These are phyloP conservation scores for Pediacus dermestoides DNA, from an alignment of 2,888 invertebrate species.

Conservation along the genomic window DNA sequence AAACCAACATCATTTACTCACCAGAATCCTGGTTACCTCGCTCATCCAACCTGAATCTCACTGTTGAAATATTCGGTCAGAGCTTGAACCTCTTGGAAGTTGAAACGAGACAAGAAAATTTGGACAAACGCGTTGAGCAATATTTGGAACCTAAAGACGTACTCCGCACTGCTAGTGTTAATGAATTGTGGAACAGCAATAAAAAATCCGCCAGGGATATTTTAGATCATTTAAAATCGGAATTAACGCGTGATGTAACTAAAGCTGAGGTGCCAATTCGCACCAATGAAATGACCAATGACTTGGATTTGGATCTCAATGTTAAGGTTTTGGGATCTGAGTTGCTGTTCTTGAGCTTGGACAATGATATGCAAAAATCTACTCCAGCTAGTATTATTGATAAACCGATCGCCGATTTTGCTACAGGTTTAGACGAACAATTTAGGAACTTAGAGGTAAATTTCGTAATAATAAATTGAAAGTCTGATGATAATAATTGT, in stretches of 20 bases:
- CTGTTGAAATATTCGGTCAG: constrained; percentile 74
- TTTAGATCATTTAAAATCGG: constrained; percentile 51
- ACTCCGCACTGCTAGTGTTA: constrained; percentile 52
- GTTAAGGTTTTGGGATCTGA: constrained; percentile 85
- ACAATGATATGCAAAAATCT: constrained; percentile 57
- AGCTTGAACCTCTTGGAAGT: constrained; percentile 74
- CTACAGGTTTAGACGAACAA: constrained; percentile 61
- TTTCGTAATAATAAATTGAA: no score
- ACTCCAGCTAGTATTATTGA: constrained; percentile 61
- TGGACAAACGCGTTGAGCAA: constrained; percentile 71
- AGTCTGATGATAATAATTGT: no score
- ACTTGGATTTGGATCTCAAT: constrained; percentile 72
- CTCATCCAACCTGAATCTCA: constrained; percentile 67
- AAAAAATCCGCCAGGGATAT: constrained; percentile 42
- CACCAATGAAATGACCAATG: constrained; percentile 56
- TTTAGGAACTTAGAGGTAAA: constrained; percentile 68
- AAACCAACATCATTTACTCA: constrained; percentile 75
- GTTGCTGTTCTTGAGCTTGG: constrained; percentile 68
- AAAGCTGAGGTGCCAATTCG: constrained; percentile 51
- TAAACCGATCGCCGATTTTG: constrained; percentile 57
- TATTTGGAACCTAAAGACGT: constrained; percentile 71
- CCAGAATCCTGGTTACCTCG: constrained; percentile 79
- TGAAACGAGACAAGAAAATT: constrained; percentile 70
- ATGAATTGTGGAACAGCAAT: constrained; percentile 50
- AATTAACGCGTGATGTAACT: constrained; percentile 47